Conservation (phyloP, 2,888 invertebrate genomes). For the Drosophila falleni region DNA sequence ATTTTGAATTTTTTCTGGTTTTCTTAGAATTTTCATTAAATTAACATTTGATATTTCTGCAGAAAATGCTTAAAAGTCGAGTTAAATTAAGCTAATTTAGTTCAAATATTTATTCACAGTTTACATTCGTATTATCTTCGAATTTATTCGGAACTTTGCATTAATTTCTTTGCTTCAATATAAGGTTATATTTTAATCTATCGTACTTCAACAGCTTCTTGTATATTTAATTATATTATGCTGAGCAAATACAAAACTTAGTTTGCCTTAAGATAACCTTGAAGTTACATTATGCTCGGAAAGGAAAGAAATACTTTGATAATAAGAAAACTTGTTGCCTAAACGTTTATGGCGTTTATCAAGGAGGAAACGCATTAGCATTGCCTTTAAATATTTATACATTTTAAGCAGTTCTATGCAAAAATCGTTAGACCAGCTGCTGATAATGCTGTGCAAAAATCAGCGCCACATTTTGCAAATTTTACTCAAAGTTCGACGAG, state of each 20-base stretch:
- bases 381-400: slow-evolving; percentile 67
- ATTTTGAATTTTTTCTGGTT: slow-evolving; percentile 2
- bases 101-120: too few relatives aligned
- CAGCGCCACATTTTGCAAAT: slow-evolving; percentile 53
- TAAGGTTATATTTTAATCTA: not conserved
- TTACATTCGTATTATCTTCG: too few relatives aligned
- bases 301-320: slow-evolving; percentile 13
- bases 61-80: not conserved
- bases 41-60: not conserved
- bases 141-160: not conserved
- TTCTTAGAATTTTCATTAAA: not conserved
- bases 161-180: not conserved
- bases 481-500: slow-evolving; percentile 64
- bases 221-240: slow-evolving; percentile 3
- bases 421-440: slow-evolving; percentile 47
- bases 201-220: not conserved
- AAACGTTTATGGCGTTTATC: slow-evolving; percentile 19
- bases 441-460: slow-evolving; percentile 42
- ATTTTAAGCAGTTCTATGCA: slow-evolving; percentile 56
- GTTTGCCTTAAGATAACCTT: not conserved
- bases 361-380: slow-evolving; percentile 47
- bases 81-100: too few relatives aligned
- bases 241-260: not conserved
- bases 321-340: slow-evolving; percentile 27
- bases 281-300: not conserved